These are phyloP conservation scores for Pseudococcus longispinus DNA, from an alignment of 2,888 invertebrate genomes.

Conservation along the genomic window DNA sequence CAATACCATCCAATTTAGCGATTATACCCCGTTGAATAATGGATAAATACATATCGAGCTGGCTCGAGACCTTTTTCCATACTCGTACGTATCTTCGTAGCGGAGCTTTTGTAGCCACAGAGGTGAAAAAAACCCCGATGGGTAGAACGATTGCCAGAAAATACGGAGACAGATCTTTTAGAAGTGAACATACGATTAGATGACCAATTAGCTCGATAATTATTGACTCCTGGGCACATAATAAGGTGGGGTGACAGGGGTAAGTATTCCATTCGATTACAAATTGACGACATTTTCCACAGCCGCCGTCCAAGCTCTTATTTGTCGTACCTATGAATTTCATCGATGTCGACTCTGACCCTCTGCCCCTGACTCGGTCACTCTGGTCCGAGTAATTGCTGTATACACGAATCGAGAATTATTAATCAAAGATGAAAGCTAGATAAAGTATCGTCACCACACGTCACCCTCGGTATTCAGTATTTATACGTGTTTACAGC, in stretches of 20 bases:
- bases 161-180: background rate
- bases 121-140: too few relatives aligned
- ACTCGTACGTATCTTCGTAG: background rate
- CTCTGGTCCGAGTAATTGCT: background rate
- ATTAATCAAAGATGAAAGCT: constrained; percentile 32
- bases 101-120: background rate
- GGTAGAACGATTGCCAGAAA: background rate
- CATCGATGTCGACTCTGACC: background rate
- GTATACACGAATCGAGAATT: constrained; percentile 14
- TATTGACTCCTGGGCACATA: background rate
- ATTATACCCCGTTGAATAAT: constrained; percentile 7
- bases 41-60: background rate
- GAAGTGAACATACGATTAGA: background rate
- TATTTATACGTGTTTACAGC: background rate
- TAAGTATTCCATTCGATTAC: constrained; percentile 12
- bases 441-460: background rate
- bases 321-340: background rate
- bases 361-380: background rate
- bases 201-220: background rate
- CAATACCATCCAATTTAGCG: background rate
- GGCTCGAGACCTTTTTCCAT: background rate
- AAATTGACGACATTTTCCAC: constrained; percentile 22
- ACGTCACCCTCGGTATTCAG: background rate
- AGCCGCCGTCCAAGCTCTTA: background rate
- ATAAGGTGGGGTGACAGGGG: background rate